phyloP scores from a whole-genome alignment of 2,888 invertebrate genomes.

The Agrilus biguttatus region DNA sequence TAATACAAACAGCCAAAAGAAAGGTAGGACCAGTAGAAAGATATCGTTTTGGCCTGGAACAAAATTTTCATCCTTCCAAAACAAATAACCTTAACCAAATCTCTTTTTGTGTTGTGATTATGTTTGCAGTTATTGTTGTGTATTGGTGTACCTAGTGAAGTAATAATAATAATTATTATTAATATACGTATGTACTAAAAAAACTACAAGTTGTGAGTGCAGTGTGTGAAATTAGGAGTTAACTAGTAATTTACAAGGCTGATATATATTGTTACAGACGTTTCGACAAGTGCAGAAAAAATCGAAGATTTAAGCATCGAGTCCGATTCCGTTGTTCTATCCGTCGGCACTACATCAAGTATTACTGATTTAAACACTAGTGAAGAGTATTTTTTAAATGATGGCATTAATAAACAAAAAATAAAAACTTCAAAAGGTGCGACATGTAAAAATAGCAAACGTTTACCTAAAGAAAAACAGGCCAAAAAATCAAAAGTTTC shows the following conservation, averaged over 20 bases:
- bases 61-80: slow-evolving; percentile 34
- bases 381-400: slow-evolving; percentile 9
- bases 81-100: slow-evolving; percentile 14
- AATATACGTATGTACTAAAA: too few relatives aligned
- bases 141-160: not conserved
- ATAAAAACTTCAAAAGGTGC: not conserved
- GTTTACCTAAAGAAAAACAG: too few relatives aligned
- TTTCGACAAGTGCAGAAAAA: slow-evolving; percentile 13
- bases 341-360: slow-evolving; percentile 13
- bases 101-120: slow-evolving; percentile 10
- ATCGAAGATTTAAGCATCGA: slow-evolving; percentile 10
- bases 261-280: slow-evolving; percentile 21
- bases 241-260: slow-evolving; percentile 4
- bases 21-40: slow-evolving; percentile 59
- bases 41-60: slow-evolving; percentile 63
- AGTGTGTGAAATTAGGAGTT: slow-evolving; percentile 12
- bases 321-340: slow-evolving; percentile 4
- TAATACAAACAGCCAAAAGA: slow-evolving; percentile 31
- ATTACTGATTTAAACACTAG: slow-evolving; percentile 11
- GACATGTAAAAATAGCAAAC: too few relatives aligned
- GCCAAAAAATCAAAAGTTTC: too few relatives aligned
- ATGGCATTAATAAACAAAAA: not conserved
- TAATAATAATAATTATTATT: too few relatives aligned
- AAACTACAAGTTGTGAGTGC: slow-evolving; percentile 6
- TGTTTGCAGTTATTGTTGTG: slow-evolving; percentile 2